A percentile compares a stretch with the other conserved stretches of the same genome.
phyloP scores from a whole-genome alignment of 2,797 vertebrate genomes.

The Malurus splendens region DNA sequence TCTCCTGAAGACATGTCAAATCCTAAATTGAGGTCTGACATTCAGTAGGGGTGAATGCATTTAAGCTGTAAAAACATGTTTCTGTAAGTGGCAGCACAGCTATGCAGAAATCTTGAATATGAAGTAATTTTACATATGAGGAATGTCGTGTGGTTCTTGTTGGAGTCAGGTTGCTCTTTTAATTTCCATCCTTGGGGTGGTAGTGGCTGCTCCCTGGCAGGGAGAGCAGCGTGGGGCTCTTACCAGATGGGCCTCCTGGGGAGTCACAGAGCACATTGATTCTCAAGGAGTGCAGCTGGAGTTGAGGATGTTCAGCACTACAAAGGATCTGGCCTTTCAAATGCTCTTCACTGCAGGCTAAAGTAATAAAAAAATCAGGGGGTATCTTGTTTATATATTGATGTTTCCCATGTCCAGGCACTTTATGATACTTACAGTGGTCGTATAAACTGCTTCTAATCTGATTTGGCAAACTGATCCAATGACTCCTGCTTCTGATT shows the following conservation, averaged over 20 bases:
- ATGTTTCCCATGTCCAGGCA: background rate
- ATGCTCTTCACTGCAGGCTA: background rate
- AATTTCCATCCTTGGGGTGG: background rate
- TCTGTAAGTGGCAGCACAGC: background rate
- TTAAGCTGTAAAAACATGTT: slow-evolving; percentile 45
- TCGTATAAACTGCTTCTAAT: background rate
- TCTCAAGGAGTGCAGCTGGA: background rate
- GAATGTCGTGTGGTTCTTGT: background rate
- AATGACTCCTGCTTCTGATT: background rate
- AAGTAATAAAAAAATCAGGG: background rate
- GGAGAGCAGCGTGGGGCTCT: background rate
- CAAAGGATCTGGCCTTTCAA: background rate
- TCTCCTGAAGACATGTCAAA: slow-evolving; percentile 3
- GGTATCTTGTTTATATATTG: background rate
- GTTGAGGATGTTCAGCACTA: background rate
- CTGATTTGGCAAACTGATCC: slow-evolving; percentile 2
- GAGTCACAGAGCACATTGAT: background rate
- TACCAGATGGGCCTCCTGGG: background rate
- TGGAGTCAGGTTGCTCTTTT: slow-evolving; percentile 27
- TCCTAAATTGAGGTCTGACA: background rate
- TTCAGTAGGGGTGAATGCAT: background rate
- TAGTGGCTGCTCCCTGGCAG: background rate
- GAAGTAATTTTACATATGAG: slow-evolving; percentile 28
- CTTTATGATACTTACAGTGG: background rate
- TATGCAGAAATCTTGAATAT: background rate